Base-by-base conservation (phyloP, 2,888 invertebrate genomes). In the Dynastes maya region DNA sequence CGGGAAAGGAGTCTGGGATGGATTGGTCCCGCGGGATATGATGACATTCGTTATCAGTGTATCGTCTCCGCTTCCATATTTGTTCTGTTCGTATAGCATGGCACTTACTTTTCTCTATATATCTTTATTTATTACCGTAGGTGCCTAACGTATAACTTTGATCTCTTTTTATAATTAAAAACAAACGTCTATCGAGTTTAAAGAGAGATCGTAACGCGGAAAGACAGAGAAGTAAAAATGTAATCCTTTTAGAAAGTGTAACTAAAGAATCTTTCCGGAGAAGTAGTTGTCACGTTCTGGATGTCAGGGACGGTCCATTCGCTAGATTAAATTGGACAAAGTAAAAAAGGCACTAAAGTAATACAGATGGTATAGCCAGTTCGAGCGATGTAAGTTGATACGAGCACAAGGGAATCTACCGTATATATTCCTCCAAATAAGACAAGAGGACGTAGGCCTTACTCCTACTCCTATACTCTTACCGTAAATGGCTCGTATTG, bases 231-330 rank as follows among this genome's bases (percentile, higher is more conserved):
- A 16, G 16, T 16, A 55, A 55, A 58, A 71, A 58, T 40, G 71
- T 49, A 68, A 68, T 68, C 68, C 68, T 65, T 74, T 74, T 74
- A 74, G 53, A 37, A 51, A 64, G 22, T 32, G 76, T 70, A 63
- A 71, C 61, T 74, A 16, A 79, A 82, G 84, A 86, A 86, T 86
- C 87, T 86, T 86, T 85, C 85, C 83, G 83, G 84, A 83, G 82
- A 83, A 84, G 84, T 83, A 85, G 83, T 86, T 85, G 86, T 87
- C 87, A 86, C 87, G 86, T 85, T 82, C 82, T 82, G 82, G 84
- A 85, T 85, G 85, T 86, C 86, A 86, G 85, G 86, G 85, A 85
- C 85, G 86, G 87, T 87, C 87, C 87, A 87, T 87, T 87, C 86
- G 82, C 86, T 83, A 86, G 86, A 87, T 87, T 86, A 86, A 86